Base-by-base conservation (phyloP, 2,888 invertebrate species). In the Terebella lapidaria region DNA sequence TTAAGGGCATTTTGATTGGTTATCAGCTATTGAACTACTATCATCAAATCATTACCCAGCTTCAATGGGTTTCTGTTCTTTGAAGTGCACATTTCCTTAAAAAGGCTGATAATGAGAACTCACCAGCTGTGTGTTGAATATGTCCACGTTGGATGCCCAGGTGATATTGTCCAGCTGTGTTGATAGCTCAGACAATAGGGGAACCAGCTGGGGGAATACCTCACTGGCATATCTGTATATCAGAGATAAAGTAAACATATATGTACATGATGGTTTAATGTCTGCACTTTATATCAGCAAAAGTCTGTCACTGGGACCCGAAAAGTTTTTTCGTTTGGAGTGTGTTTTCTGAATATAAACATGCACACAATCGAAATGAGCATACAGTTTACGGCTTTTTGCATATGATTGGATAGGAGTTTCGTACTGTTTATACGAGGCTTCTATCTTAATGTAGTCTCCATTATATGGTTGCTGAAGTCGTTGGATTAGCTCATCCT, bases 391-490 rank as follows among this genome's bases (percentile, higher is more conserved):
- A n/a, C n/a, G n/a, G n/a, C n/a, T n/a, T n/a, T n/a, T n/a, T n/a
- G n/a, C n/a, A 20, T 2, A n/a, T 27, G 56, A 47, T 27, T 3
- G 4, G 22, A 46, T 1, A 25, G 35, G 3, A 26, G 24, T 2
- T 18, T 25, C 63, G 56, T 63, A 74, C 75, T 63, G 71, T 62
- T 74, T 74, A 57, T 72, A 72, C 49, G 71, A 68, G 22, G 74
- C 74, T 57, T 76, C 74, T 22, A 76, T 68, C 59, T 73, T 73
- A 28, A 76, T 69, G 63, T 65, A 72, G 56, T 75, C 73, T 28
- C 75, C 75, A 29, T 73, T 72, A 67, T 71, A 72, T 22, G 76
- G 75, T 54, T 73, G 73, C 59, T 74, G 74, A 18, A 76, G 62
- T 47, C 72, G 61, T 22, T 64, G 66, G 22, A 73, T 63, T 25